A percentile compares a stretch with the other conserved stretches of the same genome.
Conservation (phyloP, 2,888 invertebrate genomes). For the Diachrysia chrysitis region DNA sequence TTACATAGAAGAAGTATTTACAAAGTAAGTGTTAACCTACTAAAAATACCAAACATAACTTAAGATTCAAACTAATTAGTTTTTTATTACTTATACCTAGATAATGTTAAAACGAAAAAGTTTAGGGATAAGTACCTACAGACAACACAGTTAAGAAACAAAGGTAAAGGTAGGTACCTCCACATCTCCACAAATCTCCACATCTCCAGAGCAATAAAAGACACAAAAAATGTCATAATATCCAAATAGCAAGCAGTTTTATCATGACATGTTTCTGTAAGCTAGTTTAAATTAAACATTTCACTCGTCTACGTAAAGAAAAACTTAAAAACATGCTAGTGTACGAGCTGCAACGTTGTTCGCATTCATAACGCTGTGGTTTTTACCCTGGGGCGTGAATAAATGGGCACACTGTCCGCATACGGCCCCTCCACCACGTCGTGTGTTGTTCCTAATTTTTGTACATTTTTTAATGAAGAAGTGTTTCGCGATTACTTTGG, state of each 20-base stretch:
- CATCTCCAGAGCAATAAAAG: neutral
- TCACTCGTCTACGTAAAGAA: conserved; percentile 59
- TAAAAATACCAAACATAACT: no score
- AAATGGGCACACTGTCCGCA: conserved; percentile 73
- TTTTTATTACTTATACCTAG: no score
- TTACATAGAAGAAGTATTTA: no score
- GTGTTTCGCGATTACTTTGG: conserved; percentile 13
- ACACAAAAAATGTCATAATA: conserved; percentile 19
- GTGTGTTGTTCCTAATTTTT: conserved; percentile 63
- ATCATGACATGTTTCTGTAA: conserved; percentile 45
- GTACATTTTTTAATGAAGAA: conserved; percentile 34
- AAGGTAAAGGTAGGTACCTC: no score
- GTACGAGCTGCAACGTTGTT: conserved; percentile 69
- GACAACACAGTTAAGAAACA: no score
- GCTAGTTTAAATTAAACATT: conserved; percentile 71
- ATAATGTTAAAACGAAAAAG: no score
- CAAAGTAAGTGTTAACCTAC: no score
- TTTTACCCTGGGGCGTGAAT: conserved; percentile 74
- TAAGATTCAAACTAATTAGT: no score
- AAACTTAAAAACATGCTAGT: conserved; percentile 63
- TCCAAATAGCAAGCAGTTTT: conserved; percentile 27
- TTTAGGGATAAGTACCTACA: no score
- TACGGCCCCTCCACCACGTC: conserved; percentile 61
- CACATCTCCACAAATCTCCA: no score
- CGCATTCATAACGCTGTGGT: conserved; percentile 74